Evolutionary conservation across 1,140 invertebrate species (phyloP), one percentile per base, ranked within the genome.

Genomic region (Cyclina sinensis): DNA sequence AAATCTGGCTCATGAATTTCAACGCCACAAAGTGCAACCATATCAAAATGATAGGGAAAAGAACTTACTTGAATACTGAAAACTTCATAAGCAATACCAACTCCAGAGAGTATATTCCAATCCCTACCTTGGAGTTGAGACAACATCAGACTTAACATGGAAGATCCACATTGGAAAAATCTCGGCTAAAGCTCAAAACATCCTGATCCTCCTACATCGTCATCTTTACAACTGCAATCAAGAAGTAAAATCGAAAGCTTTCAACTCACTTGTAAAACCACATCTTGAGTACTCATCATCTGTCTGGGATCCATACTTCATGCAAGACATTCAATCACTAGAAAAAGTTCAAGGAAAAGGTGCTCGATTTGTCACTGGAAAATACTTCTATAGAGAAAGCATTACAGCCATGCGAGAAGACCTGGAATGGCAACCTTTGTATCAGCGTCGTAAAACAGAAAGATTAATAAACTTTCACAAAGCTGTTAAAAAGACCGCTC

Each of bases 61-160:
- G n/a, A n/a, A n/a, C n/a, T n/a, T n/a, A n/a, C n/a, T n/a, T n/a
- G n/a, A n/a, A n/a, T n/a, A n/a, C n/a, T n/a, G n/a, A n/a, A n/a
- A n/a, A n/a, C n/a, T n/a, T n/a, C n/a, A n/a, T n/a, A 18, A n/a
- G 35, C 12, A 51, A 11, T 9, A 27, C 39, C 24, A n/a, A n/a
- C 43, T 48, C 43, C n/a, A 51, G 46, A 21, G 21, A 27, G 43
- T 51, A 78, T 11, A 51, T 21, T 18, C 0, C 46, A 5, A 54
- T 48, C 9, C 43, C 74, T 78, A 4, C 43, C 43, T 43, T 43
- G 7, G 74, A 54, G 74, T 78, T 11, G 27, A 78, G 51, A 11
- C 51, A 30, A 78, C 74, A n/a, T 74, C 70, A 39, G 70, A 74
- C 12, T 39, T 74, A 74, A 74, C 32, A 1, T 74, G 70, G 35